Percentiles rank a stretch among this genome's conserved stretches.
Conservation (phyloP, 2,113 vertebrate species). For the Scomber japonicus region DNA sequence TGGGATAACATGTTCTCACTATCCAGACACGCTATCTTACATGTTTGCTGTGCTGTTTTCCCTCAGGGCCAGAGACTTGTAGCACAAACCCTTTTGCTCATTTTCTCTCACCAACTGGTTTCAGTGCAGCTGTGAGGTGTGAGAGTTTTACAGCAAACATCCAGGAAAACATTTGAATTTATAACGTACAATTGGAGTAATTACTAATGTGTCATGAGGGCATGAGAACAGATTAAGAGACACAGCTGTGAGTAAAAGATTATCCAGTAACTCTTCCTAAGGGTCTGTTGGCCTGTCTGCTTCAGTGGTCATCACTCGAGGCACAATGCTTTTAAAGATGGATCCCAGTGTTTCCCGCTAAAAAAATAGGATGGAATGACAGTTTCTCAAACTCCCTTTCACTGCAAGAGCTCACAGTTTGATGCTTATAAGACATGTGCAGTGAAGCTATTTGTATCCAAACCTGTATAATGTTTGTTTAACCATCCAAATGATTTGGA, state of each 20-base stretch:
- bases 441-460: background rate
- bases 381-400: constrained; percentile 11
- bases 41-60: constrained; percentile 28
- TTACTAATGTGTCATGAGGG: constrained; percentile 48
- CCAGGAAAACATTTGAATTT: constrained; percentile 23
- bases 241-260: constrained; percentile 62
- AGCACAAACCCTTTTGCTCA: background rate
- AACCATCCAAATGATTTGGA: too few relatives aligned
- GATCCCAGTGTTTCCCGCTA: constrained; percentile 23
- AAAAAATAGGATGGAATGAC: constrained; percentile 28
- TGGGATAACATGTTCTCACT: constrained; percentile 37
- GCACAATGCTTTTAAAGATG: constrained; percentile 24
- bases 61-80: constrained; percentile 23
- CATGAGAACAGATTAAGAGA: constrained; percentile 35
- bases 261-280: constrained; percentile 19
- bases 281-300: constrained; percentile 50
- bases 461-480: too few relatives aligned
- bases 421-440: background rate
- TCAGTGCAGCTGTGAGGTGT: constrained; percentile 25
- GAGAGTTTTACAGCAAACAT: constrained; percentile 43
- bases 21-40: constrained; percentile 21
- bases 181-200: constrained; percentile 22
- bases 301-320: constrained; percentile 49
- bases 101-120: constrained; percentile 54
- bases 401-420: background rate